Evolutionary conservation across 2,888 invertebrate genomes (phyloP).

Genomic region (Brachynemurus nebulosus): DNA sequence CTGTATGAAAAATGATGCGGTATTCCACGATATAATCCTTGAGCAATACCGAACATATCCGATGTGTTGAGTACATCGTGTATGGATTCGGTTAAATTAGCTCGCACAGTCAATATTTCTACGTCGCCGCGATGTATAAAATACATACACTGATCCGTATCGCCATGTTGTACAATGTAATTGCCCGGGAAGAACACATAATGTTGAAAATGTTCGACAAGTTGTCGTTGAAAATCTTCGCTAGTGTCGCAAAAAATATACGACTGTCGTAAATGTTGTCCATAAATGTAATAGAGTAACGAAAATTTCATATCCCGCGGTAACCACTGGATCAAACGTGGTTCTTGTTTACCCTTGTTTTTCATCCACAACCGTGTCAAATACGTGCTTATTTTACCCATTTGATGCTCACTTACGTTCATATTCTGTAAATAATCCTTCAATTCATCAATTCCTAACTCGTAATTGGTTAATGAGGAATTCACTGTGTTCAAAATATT

Average conservation of each 20-base stretch:
- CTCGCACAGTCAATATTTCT: no score
- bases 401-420: conserved; percentile 36
- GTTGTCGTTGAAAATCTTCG: conserved; percentile 36
- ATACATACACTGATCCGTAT: conserved; percentile 40
- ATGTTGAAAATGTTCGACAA: conserved; percentile 36
- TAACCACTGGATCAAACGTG: conserved; percentile 30
- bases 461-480: conserved; percentile 37
- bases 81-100: no score
- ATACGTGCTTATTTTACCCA: conserved; percentile 40
- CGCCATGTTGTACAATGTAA: conserved; percentile 40
- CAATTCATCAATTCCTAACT: conserved; percentile 36
- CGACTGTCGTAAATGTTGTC: conserved; percentile 34
- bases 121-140: conserved; percentile 42
- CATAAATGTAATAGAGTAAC: conserved; percentile 38
- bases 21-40: conserved; percentile 39
- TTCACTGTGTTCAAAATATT: conserved; percentile 37
- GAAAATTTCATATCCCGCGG: conserved; percentile 35
- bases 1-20: conserved; percentile 41
- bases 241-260: conserved; percentile 37
- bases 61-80: conserved; percentile 38
- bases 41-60: conserved; percentile 41
- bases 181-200: conserved; percentile 40
- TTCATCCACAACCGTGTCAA: conserved; percentile 38
- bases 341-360: conserved; percentile 38
- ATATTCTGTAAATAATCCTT: conserved; percentile 36